A percentile compares a stretch with the other conserved stretches of the same genome.
phyloP scores from a whole-genome alignment of 2,888 invertebrate genomes.

The Erynnis tages region DNA sequence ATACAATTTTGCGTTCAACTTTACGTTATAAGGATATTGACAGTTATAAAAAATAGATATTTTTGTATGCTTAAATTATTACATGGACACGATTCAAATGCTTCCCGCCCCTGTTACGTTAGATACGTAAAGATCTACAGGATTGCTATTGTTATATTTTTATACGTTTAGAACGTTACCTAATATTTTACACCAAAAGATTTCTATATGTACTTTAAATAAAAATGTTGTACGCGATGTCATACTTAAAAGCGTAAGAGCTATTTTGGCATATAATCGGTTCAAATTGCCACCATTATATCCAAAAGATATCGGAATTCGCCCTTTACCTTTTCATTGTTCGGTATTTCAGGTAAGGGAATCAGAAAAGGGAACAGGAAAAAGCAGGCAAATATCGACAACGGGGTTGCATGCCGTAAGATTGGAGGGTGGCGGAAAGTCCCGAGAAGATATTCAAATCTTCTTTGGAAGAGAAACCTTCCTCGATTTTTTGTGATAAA shows the following conservation, averaged over 20 bases:
- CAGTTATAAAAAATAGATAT: neutral
- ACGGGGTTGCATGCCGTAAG: constrained; percentile 41
- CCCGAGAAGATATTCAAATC: neutral
- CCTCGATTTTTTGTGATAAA: no score
- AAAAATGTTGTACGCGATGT: no score
- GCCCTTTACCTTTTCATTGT: constrained; percentile 7
- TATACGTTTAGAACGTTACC: no score
- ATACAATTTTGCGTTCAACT: neutral
- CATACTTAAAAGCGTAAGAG: no score
- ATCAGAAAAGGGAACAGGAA: constrained; percentile 35
- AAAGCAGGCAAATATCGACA: constrained; percentile 51
- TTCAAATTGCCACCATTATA: constrained; percentile 6
- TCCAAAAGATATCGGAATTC: constrained; percentile 8
- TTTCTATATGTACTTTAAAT: no score
- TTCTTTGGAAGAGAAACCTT: no score
- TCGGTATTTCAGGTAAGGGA: constrained; percentile 11
- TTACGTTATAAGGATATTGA: neutral
- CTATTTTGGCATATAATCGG: neutral
- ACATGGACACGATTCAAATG: no score
- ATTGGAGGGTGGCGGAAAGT: constrained; percentile 1
- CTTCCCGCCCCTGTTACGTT: no score
- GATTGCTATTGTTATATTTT: no score
- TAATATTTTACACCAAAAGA: no score
- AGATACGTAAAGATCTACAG: no score
- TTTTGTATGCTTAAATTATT: no score